Conservation (phyloP, 2,113 vertebrate genomes). For the Rhynchomys soricoides region DNA sequence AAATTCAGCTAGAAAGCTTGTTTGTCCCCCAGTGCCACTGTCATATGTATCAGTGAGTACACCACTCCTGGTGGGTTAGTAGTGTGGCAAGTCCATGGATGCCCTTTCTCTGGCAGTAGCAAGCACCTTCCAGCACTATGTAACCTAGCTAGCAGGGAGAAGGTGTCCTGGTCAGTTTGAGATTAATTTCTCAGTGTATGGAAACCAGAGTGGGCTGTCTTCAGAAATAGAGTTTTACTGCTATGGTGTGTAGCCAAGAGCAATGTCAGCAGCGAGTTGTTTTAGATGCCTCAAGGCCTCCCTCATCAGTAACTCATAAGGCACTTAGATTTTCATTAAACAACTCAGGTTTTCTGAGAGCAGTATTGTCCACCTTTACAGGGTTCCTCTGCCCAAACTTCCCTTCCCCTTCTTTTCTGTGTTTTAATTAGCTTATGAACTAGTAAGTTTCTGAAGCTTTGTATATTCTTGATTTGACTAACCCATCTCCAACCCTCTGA, state of each 20-base stretch:
- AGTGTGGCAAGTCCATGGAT: not conserved
- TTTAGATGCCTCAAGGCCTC: not conserved
- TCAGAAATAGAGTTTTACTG: not conserved
- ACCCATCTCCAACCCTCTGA: no score
- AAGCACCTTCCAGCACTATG: not conserved
- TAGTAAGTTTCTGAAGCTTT: not conserved
- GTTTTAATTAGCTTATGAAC: not conserved
- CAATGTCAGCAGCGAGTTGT: not conserved
- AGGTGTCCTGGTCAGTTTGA: not conserved
- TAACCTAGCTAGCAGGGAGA: not conserved
- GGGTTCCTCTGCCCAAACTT: not conserved
- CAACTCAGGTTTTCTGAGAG: not conserved
- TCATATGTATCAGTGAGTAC: not conserved
- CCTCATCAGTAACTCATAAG: not conserved
- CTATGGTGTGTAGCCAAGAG: not conserved
- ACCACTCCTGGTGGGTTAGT: not conserved
- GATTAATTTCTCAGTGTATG: not conserved
- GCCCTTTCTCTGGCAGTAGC: not conserved
- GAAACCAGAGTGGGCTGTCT: not conserved
- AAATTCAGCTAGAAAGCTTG: not conserved
- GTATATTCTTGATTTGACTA: not conserved
- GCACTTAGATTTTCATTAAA: not conserved
- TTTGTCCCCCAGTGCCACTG: not conserved
- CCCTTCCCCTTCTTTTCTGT: rapidly evolving
- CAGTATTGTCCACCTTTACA: not conserved